phyloP scores from a whole-genome alignment of 2,888 invertebrate species.

The Cryptocephalus primarius region DNA sequence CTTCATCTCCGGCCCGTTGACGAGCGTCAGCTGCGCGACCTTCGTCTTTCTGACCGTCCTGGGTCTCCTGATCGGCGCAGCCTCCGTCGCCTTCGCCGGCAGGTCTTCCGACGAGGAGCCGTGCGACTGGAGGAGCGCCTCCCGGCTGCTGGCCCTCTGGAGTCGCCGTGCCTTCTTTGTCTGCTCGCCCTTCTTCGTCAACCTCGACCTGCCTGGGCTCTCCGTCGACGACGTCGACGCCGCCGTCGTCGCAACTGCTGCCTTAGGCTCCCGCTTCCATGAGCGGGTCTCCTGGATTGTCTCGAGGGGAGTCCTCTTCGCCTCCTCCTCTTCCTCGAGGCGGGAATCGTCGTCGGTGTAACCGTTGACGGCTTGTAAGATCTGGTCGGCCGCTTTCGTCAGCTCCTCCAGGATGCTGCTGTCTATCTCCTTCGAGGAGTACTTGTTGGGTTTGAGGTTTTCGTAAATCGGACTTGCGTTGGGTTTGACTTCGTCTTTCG shows the following conservation, averaged over 20 bases:
- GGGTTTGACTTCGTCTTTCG: constrained; percentile 4
- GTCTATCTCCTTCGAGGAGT: constrained; percentile 25
- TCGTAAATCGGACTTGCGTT: constrained; percentile 29
- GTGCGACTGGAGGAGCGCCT: constrained; percentile 38
- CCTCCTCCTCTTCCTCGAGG: constrained; percentile 33
- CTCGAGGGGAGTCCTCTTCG: constrained; percentile 23
- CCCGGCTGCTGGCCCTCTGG: constrained; percentile 41
- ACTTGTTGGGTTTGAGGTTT: constrained; percentile 23
- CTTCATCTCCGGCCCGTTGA: constrained; percentile 27
- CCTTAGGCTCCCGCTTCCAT: constrained; percentile 25
- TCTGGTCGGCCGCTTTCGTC: constrained; percentile 48
- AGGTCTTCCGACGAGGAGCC: constrained; percentile 44
- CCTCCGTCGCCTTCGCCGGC: constrained; percentile 26
- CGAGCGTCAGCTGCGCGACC: constrained; percentile 25
- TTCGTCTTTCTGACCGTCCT: constrained; percentile 33
- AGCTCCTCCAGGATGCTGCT: constrained; percentile 43
- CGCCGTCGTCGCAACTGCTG: constrained; percentile 23
- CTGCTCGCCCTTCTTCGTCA: constrained; percentile 17
- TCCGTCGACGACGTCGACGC: constrained; percentile 32
- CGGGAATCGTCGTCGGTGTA: constrained; percentile 28
- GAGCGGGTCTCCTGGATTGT: constrained; percentile 37
- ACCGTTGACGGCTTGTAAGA: constrained; percentile 44
- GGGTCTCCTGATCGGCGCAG: constrained; percentile 31
- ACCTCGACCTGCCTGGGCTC: neutral
- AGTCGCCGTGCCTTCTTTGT: constrained; percentile 34